phyloP scores from a whole-genome alignment of 1,140 invertebrate species.

The Maniola jurtina region DNA sequence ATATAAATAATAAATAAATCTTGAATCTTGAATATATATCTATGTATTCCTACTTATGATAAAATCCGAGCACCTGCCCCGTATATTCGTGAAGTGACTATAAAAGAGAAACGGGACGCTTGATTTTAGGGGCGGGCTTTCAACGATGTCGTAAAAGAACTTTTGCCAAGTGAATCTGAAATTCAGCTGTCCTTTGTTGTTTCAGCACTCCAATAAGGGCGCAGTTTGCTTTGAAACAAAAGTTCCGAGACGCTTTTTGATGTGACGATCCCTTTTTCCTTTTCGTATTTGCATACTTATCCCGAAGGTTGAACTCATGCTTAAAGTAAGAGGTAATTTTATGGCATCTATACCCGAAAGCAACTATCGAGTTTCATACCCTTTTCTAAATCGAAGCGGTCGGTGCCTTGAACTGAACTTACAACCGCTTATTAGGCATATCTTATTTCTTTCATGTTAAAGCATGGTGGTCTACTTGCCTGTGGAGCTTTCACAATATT shows the following conservation, averaged over 20 bases:
- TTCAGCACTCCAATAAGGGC: conserved; percentile 7
- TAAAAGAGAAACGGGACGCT: conserved; percentile 1
- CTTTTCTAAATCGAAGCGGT: not conserved
- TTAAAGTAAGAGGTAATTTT: not conserved
- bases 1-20: too few relatives aligned
- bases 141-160: conserved; percentile 4
- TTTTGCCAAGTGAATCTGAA: conserved; percentile 7
- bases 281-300: conserved; percentile 3
- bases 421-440: not conserved
- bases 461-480: too few relatives aligned
- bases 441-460: too few relatives aligned
- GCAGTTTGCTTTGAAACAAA: not conserved
- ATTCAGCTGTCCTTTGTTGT: conserved; percentile 1
- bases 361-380: not conserved
- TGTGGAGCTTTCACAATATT: too few relatives aligned
- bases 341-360: not conserved
- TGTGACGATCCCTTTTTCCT: not conserved
- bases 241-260: not conserved
- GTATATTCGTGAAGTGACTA: not conserved
- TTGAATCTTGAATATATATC: too few relatives aligned
- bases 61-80: not conserved
- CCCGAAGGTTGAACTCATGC: not conserved
- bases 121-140: conserved; percentile 1
- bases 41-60: too few relatives aligned
- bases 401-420: not conserved